Evolutionary conservation across 2,797 vertebrate genomes (phyloP).

Genomic region (Squalus acanthias): DNA sequence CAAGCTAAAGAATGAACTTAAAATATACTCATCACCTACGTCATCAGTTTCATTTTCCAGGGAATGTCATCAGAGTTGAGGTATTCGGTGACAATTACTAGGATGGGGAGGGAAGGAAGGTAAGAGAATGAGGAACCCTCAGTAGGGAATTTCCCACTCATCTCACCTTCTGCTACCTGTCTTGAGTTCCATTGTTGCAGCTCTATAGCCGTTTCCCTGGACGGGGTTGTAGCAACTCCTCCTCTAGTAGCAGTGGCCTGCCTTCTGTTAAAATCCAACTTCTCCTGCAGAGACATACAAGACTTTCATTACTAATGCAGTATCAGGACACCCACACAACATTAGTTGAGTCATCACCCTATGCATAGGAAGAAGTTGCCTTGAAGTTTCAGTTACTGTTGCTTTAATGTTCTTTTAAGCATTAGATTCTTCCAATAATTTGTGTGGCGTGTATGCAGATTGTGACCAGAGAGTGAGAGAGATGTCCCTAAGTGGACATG

Average conservation of each 20-base stretch:
- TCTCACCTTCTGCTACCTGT: neutral
- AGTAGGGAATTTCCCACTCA: neutral
- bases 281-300: neutral
- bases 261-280: neutral
- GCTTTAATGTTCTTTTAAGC: neutral
- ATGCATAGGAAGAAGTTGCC: neutral
- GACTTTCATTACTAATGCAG: neutral
- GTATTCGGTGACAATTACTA: neutral
- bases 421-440: neutral
- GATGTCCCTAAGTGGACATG: neutral
- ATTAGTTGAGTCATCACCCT: neutral
- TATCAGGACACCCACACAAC: neutral
- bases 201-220: neutral
- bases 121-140: neutral
- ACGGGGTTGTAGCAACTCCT: neutral
- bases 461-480: neutral
- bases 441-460: neutral
- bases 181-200: neutral
- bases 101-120: neutral
- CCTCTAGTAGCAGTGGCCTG: neutral
- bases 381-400: neutral
- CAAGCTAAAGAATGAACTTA: neutral
- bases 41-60: neutral
- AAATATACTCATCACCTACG: neutral
- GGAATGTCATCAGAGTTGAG: neutral